Base-by-base conservation (phyloP, 2,888 invertebrate genomes). In the Scaeva pyrastri region DNA sequence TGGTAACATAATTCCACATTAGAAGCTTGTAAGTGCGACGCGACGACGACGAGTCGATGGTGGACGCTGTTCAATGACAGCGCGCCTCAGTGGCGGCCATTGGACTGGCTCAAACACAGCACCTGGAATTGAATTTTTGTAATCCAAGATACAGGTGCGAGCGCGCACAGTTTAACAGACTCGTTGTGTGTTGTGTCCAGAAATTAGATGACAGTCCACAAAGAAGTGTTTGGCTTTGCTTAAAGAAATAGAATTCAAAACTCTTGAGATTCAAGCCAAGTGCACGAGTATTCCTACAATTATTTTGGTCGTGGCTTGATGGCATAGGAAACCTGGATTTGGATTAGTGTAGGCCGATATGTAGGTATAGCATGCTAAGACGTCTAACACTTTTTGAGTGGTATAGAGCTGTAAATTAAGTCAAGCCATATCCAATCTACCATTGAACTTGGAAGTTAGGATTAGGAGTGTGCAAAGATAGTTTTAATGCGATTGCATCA, bases 1-100 rank as follows among this genome's bases (percentile, higher is more conserved):
- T 70, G 77, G 81, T 73, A 73, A 86, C 77, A 77, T 76, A 76
- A 85, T 70, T 81, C 73, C 85, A 81, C 76, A 85, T 85, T 73
- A 76, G 81, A 70, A 55, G 43, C 73, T 55, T 52, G 52, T 71
- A 66, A 71, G 21, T 55, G 16, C 12, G 52, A 26, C 14, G 11
- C 39, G 7, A 7, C 21, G 58, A 39, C 36, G 6, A 19, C 10
- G 11, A 2, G 48, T 3, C n/a, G n/a, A n/a, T n/a, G n/a, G n/a
- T n/a, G n/a, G 1, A 0, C 31, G 7, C 11, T 1, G 16, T 8
- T 10, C 39, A 7, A 7, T 39, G 58, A 39, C 36, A 12, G 39
- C 10, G 11, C 6, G 48, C 4, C 14, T 3, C n/a, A n/a, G n/a
- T n/a, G n/a, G n/a, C n/a, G n/a, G 1, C 2, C 31, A 6, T n/a